A percentile compares a stretch with the other conserved stretches of the same genome.
Evolutionary conservation across 2,888 invertebrate species (phyloP).

Genomic region (Allophyes oxyacanthae): DNA sequence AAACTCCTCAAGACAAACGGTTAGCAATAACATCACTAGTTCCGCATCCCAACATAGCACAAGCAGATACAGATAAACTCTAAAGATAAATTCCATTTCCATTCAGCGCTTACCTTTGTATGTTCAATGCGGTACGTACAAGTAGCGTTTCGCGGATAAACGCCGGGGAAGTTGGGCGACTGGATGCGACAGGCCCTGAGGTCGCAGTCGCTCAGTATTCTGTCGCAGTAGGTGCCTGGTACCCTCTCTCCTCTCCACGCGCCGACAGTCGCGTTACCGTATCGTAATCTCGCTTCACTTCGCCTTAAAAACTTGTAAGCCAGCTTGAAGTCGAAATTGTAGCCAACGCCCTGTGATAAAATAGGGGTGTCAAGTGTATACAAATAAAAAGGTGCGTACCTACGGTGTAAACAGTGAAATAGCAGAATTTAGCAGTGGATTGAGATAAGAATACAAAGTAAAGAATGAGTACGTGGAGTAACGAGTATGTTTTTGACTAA

Average conservation of each 20-base stretch:
- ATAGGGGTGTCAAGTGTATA: constrained; percentile 19
- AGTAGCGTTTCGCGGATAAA: constrained; percentile 96
- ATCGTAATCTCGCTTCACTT: constrained; percentile 93
- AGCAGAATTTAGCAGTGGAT: not conserved
- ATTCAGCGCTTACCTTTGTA: constrained; percentile 78
- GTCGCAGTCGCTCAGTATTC: constrained; percentile 94
- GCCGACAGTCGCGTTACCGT: constrained; percentile 92
- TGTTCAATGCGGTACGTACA: constrained; percentile 93
- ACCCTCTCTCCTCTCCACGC: constrained; percentile 94
- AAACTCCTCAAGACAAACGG: not conserved
- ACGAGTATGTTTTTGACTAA: too few species aligned
- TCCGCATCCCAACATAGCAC: constrained; percentile 1
- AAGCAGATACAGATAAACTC: constrained; percentile 5
- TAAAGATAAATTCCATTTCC: constrained; percentile 23
- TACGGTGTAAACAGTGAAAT: not conserved
- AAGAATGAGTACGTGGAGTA: too few species aligned
- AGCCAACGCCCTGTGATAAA: constrained; percentile 91
- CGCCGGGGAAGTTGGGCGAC: constrained; percentile 97
- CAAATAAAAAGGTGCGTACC: not conserved
- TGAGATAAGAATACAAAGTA: too few species aligned
- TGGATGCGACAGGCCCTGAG: constrained; percentile 92
- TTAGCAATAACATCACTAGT: constrained; percentile 17
- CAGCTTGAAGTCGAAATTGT: constrained; percentile 95
- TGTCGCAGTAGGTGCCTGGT: constrained; percentile 94
- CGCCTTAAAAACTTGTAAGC: constrained; percentile 95